Evolutionary conservation across 2,797 vertebrate genomes (phyloP), one percentile per base, ranked within the genome.

Genomic region (Parauchenoglanis ngamensis): DNA sequence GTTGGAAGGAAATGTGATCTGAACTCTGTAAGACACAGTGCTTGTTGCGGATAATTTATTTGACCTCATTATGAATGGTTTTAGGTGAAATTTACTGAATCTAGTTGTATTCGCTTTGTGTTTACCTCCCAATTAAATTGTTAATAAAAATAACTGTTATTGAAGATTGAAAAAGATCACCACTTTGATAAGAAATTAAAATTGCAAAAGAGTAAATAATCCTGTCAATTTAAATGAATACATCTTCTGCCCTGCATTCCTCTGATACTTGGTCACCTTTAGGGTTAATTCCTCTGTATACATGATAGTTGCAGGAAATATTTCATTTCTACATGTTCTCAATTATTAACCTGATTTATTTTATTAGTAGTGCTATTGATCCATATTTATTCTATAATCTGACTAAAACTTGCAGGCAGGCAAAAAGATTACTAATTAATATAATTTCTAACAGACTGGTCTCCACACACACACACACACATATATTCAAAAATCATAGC

Each of bases 321-420:
- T 89, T 85, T n/a, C 0, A 65, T 82, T 25, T 80, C 7, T 11
- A 65, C 4, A 88, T 73, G 56, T 65, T 90, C 61, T 83, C 87
- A 80, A 84, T 79, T 90, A 76, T 91, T 90, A 89, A 88, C 83
- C 87, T 89, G 83, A 88, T 85, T 87, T 35, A 84, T 63, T 88
- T 72, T 86, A 88, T 75, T 83, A 59, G 86, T 76, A 90, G 3
- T 86, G 86, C 81, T 89, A 81, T 82, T 83, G 86, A 78, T 90
- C 87, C 88, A 85, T 65, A 15, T 86, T 77, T 81, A 65, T 90
- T 81, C 85, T 88, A 78, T 88, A 90, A 89, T 86, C 87, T 88
- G 85, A 83, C 65, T 88, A 87, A 91, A 91, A 93, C 94, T 94
- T 95, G 93, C 93, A 87, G 92, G 91, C 92, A 92, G 92, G 94